phyloP scores from a whole-genome alignment of 2,113 vertebrate genomes.

The Hippolais icterina region DNA sequence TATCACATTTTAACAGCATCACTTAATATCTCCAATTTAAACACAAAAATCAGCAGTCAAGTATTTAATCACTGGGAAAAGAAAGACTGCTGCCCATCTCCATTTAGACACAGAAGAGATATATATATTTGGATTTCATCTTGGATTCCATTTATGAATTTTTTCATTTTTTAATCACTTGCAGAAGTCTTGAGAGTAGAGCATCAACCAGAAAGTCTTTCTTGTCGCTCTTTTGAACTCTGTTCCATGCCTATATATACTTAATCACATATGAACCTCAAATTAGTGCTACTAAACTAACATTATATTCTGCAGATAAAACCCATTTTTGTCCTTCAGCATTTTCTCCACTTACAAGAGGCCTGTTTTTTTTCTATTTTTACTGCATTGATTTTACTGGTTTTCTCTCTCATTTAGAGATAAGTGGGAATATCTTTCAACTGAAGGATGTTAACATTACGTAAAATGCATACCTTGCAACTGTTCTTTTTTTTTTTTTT shows the following conservation, averaged over 20 bases:
- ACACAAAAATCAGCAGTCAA: not conserved
- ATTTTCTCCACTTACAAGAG: not conserved
- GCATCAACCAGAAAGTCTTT: not conserved
- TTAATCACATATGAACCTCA: not conserved
- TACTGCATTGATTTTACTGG: not conserved
- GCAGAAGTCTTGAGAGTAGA: not conserved
- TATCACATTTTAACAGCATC: not conserved
- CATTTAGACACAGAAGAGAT: not conserved
- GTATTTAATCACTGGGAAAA: not conserved
- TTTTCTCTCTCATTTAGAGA: not conserved
- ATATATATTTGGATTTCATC: not conserved
- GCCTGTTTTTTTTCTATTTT: not conserved
- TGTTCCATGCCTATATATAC: not conserved
- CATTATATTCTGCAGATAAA: not conserved
- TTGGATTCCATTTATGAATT: not conserved
- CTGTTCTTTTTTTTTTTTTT: not conserved
- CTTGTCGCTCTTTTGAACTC: not conserved
- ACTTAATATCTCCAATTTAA: not conserved
- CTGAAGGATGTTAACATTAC: not conserved
- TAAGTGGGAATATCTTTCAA: not conserved
- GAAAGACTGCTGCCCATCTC: not conserved
- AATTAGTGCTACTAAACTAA: not conserved
- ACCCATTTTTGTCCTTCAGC: not conserved
- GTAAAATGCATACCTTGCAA: not conserved
- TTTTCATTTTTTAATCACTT: not conserved